A percentile compares a stretch with the other conserved stretches of the same genome.
These are phyloP conservation scores for Ondatra zibethicus DNA, from an alignment of 2,113 vertebrate genomes.

Conservation along the genomic window DNA sequence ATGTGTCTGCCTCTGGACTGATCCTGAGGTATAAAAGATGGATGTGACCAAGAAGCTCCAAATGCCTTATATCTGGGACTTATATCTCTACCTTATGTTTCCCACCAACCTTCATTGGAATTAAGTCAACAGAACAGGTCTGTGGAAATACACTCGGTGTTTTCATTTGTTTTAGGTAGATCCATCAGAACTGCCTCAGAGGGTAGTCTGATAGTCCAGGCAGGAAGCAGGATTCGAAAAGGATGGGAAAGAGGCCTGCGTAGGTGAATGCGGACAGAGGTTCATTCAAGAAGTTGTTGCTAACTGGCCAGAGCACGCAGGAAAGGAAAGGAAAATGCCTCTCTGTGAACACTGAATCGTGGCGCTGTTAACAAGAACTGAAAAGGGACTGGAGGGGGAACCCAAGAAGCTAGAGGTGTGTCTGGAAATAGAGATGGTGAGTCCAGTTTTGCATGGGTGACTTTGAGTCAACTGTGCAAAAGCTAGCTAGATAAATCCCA, in stretches of 20 bases:
- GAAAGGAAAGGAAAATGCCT: slow-evolving; percentile 42
- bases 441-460: slow-evolving; percentile 51
- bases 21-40: not conserved
- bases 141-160: not conserved
- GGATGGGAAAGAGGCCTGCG: not conserved
- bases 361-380: slow-evolving; percentile 24
- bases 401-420: slow-evolving; percentile 61
- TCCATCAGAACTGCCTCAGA: not conserved
- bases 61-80: not conserved
- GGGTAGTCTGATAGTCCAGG: not conserved
- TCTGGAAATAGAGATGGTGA: slow-evolving; percentile 74
- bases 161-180: not conserved
- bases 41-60: not conserved
- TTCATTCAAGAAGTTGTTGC: not conserved
- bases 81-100: not conserved
- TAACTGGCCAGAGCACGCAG: not conserved
- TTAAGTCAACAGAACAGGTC: not conserved
- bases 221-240: not conserved
- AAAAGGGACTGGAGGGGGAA: not conserved
- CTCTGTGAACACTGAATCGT: not conserved
- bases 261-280: not conserved
- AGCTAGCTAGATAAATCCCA: slow-evolving; percentile 57
- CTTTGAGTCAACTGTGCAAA: slow-evolving; percentile 58
- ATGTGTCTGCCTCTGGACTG: not conserved
- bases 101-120: not conserved